Conservation (phyloP, 2,797 vertebrate species). For the Argyrosomus regius region DNA sequence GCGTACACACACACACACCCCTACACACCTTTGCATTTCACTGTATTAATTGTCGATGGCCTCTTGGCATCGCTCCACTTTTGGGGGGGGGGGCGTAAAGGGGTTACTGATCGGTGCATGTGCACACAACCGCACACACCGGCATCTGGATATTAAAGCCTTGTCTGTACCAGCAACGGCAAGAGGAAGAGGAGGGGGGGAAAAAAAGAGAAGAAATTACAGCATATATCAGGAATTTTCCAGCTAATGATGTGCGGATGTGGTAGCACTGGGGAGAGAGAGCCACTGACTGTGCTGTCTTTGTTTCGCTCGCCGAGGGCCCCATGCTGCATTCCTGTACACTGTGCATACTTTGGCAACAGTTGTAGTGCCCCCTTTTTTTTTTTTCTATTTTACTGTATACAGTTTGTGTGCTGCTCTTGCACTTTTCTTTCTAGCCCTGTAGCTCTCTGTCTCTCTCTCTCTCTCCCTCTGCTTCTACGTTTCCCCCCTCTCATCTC, state of each 20-base stretch:
- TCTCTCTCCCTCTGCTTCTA: slow-evolving; percentile 18
- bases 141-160: slow-evolving; percentile 96
- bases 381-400: slow-evolving; percentile 89
- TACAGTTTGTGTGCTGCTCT: slow-evolving; percentile 90
- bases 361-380: slow-evolving; percentile 85
- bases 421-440: slow-evolving; percentile 64
- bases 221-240: slow-evolving; percentile 99
- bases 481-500: slow-evolving; percentile 1
- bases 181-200: slow-evolving; percentile 53
- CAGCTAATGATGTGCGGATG: slow-evolving; percentile 99
- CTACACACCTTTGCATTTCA: slow-evolving; percentile 22
- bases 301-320: slow-evolving; percentile 96
- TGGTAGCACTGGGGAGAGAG: slow-evolving; percentile 96
- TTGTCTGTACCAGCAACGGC: slow-evolving; percentile 87
- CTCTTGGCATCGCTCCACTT: slow-evolving; percentile 86
- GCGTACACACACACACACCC: slow-evolving; percentile 45
- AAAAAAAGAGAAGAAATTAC: slow-evolving; percentile 90
- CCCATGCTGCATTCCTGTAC: slow-evolving; percentile 98
- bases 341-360: slow-evolving; percentile 99
- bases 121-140: slow-evolving; percentile 58
- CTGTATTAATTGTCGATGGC: slow-evolving; percentile 89
- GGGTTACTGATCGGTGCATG: slow-evolving; percentile 78
- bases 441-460: slow-evolving; percentile 43
- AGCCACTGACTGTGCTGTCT: slow-evolving; percentile 99
- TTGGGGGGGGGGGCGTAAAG: slow-evolving; percentile 36